Base-by-base conservation (phyloP, 2,113 vertebrate species). In the Zosterops japonicus region DNA sequence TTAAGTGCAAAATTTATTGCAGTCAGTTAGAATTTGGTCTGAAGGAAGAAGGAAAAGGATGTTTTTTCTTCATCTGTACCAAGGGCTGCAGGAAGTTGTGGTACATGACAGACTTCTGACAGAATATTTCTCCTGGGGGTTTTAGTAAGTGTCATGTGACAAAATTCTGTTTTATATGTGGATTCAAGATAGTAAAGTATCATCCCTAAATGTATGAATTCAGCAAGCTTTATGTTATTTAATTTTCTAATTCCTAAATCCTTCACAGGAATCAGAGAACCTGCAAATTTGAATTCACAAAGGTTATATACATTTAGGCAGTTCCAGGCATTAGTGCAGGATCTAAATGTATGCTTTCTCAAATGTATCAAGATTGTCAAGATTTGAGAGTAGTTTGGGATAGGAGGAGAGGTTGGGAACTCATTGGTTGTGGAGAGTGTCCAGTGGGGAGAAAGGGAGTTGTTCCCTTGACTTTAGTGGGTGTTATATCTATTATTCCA, bases 1-100 rank as follows among this genome's bases (percentile, higher is more conserved):
- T 91, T 91, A 90, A 78, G 57, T 70, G 63, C 71, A 77, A 77
- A 86, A 94, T 94, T 77, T 92, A 86, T 94, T 59, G 75, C 52
- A 27, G 77, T 90, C 33, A 23, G 63, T 84, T 95, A 86, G 82
- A 84, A 57, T 80, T 93, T 74, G 36, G 17, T 86, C 28, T 81
- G 75, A 24, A 53, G 59, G 12, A 80, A 76, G 53, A 81, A 50
- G 9, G 29, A 93, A 63, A 61, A 49, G 68, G 14, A n/a, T 77
- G 33, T 0, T 9, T 90, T 91, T 91, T 80, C 46, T 91, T 90
- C 42, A 55, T 56, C 33, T 86, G 14, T 61, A n/a, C 52, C 41
- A 74, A 80, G 52, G 35, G 31, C 71, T 93, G 46, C 79, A 91
- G 89, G 79, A 89, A 93, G 50, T 41, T 81, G 67, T 89, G 67